Evolutionary conservation across 2,113 vertebrate species (phyloP).

Genomic region (Calonectris borealis): DNA sequence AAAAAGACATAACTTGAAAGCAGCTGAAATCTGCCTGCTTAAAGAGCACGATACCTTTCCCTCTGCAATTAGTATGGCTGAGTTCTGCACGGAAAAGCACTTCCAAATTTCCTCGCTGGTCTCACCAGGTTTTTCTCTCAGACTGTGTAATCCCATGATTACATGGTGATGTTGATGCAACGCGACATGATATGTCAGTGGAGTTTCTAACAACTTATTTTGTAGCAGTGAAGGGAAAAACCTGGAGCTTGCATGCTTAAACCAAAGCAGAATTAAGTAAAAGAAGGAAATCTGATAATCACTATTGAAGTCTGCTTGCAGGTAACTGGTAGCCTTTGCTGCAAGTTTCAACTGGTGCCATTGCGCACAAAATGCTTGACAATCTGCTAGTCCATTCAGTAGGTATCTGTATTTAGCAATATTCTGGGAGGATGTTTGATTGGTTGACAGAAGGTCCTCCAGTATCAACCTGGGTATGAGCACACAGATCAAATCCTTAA

Average conservation of each 20-base stretch:
- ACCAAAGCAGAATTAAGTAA: not conserved
- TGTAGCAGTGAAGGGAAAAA: not conserved
- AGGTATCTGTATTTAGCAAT: not conserved
- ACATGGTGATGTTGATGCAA: constrained; percentile 3
- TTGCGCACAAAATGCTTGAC: not conserved
- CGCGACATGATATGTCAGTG: not conserved
- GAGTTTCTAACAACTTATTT: constrained; percentile 9
- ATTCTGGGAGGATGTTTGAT: not conserved
- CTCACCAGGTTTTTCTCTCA: not conserved
- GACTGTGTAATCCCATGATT: constrained; percentile 7
- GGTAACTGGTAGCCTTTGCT: not conserved
- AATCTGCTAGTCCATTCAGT: not conserved
- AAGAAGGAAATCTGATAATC: not conserved
- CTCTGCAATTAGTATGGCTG: not conserved
- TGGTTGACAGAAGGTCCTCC: not conserved
- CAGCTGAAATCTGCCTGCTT: not conserved
- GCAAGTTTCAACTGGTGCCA: not conserved
- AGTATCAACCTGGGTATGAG: not conserved
- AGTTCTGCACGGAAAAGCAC: not conserved
- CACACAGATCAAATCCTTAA: not conserved
- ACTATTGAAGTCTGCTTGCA: not conserved
- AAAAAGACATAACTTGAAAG: not conserved
- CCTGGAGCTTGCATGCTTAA: not conserved
- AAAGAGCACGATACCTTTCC: not conserved
- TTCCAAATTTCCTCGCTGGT: not conserved